Evolutionary conservation across 2,113 vertebrate genomes (phyloP).

Genomic region (Entelurus aequoreus): DNA sequence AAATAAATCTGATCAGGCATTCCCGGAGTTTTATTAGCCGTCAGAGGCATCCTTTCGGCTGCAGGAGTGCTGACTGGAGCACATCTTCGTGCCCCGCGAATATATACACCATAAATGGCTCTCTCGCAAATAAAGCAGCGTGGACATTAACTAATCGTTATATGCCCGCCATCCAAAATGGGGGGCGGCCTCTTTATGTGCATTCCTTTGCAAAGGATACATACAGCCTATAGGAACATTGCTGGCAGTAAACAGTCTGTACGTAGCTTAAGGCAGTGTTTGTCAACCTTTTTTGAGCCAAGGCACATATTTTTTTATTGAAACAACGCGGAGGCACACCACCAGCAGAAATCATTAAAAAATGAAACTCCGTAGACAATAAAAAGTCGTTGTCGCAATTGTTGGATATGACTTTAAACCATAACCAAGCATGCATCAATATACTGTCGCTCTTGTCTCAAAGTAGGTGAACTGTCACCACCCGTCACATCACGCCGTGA

Average conservation of each 20-base stretch:
- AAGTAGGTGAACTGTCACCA: too few relatives aligned
- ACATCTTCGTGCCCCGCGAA: conserved; percentile 39
- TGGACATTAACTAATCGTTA: conserved; percentile 15
- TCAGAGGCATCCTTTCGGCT: conserved; percentile 36
- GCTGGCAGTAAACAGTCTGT: neutral
- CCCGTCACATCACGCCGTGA: too few relatives aligned
- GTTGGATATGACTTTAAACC: too few relatives aligned
- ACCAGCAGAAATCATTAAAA: too few relatives aligned
- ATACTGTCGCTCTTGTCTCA: too few relatives aligned
- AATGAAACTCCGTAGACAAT: too few relatives aligned
- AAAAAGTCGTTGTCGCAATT: too few relatives aligned
- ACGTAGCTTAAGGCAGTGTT: too few relatives aligned
- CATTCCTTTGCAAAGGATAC: neutral
- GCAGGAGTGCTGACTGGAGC: conserved; percentile 58
- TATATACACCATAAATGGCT: conserved; percentile 39
- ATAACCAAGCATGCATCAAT: too few relatives aligned
- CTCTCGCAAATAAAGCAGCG: conserved; percentile 8
- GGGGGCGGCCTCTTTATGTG: neutral
- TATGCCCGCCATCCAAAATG: neutral
- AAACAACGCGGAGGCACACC: too few relatives aligned
- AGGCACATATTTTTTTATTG: too few relatives aligned
- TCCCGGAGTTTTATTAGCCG: conserved; percentile 55
- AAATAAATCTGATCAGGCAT: conserved; percentile 65
- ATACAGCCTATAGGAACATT: neutral
- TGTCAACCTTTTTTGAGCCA: too few relatives aligned